Base-by-base conservation (phyloP, 2,888 invertebrate species). In the Diplazon laetatorius region DNA sequence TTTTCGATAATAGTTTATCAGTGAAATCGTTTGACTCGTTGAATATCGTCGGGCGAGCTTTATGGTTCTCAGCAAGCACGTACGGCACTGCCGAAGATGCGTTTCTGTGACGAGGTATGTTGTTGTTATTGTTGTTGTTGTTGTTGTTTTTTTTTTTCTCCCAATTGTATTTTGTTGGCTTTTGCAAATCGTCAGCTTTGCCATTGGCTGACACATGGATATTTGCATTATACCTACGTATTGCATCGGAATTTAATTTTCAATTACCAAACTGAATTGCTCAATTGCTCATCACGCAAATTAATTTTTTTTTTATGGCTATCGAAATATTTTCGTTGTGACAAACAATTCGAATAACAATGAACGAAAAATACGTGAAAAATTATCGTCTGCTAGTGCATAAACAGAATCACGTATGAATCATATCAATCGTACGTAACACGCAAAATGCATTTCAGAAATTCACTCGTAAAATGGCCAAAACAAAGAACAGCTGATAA, bases 21-120 rank as follows among this genome's bases (percentile, higher is more conserved):
- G 55, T 55, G 55, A 55, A 0, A 16, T 0, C 16, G 16, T 3
- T n/a, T n/a, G 30, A 12, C n/a, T 9, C 16, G 37, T 39, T 39
- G 42, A 39, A 39, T 20, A 59, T 55, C 55, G 9, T 16, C 14
- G 14, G 30, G 14, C 37, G 2, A 35, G 9, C 14, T 59, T 20
- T 25, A 91, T 91, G 91, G 89, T 91, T 42, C 83, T 91, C 5
- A 90, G 89, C 78, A 90, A 90, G 83, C 89, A 89, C 80, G 80
- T 90, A 50, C 86, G 84, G 70, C 87, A 88, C 80, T 91, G 86
- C 80, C 86, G 87, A 74, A 88, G 85, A 84, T 90, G 89, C 76
- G 83, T 89, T 52, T 80, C 85, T 55, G 76, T 89, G n/a, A 83
- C 86, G 12, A 87, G 88, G 88, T 90, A 84, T 10, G 59, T 59